Percentiles rank a stretch among this genome's conserved stretches.
phyloP scores from a whole-genome alignment of 1,140 invertebrate species.

The Zaprionus ghesquierei region DNA sequence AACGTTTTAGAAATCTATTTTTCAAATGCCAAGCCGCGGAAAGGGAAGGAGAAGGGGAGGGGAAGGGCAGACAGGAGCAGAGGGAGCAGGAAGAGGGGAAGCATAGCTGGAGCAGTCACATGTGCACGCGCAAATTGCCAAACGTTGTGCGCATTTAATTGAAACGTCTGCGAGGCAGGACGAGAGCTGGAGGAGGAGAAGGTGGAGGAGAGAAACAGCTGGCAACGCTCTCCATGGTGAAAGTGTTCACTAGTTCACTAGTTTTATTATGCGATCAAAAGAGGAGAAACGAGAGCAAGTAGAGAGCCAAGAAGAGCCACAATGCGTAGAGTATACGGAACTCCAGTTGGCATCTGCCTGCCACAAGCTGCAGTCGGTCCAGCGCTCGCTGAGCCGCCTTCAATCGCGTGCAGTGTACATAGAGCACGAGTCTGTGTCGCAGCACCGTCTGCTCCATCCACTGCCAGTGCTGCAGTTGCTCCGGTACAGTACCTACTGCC shows the following conservation, averaged over 20 bases:
- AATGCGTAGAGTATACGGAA: slow-evolving; percentile 7
- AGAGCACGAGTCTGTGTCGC: slow-evolving; percentile 20
- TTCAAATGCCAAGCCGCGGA: slow-evolving; percentile 61
- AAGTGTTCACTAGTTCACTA: slow-evolving; percentile 18
- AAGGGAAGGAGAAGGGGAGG: neutral
- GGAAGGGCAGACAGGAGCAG: neutral
- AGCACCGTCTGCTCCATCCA: slow-evolving; percentile 38
- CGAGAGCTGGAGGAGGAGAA: neutral
- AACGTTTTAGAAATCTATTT: slow-evolving; percentile 82
- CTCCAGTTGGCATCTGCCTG: neutral
- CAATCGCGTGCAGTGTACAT: slow-evolving; percentile 30
- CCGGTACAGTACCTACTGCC: slow-evolving; percentile 12
- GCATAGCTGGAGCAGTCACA: slow-evolving; percentile 38
- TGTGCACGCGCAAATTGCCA: slow-evolving; percentile 69
- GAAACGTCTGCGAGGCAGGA: slow-evolving; percentile 61
- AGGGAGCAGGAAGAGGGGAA: neutral
- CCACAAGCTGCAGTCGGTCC: neutral
- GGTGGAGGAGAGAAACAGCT: neutral
- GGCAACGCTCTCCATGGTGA: neutral
- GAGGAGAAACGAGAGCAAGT: slow-evolving; percentile 26
- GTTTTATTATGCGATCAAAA: slow-evolving; percentile 2
- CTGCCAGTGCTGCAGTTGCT: slow-evolving; percentile 28
- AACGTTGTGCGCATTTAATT: slow-evolving; percentile 65
- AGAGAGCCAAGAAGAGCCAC: slow-evolving; percentile 5
- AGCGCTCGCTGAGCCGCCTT: slow-evolving; percentile 19